Conservation (phyloP, 1,140 invertebrate species). For the Eupeodes corollae region DNA sequence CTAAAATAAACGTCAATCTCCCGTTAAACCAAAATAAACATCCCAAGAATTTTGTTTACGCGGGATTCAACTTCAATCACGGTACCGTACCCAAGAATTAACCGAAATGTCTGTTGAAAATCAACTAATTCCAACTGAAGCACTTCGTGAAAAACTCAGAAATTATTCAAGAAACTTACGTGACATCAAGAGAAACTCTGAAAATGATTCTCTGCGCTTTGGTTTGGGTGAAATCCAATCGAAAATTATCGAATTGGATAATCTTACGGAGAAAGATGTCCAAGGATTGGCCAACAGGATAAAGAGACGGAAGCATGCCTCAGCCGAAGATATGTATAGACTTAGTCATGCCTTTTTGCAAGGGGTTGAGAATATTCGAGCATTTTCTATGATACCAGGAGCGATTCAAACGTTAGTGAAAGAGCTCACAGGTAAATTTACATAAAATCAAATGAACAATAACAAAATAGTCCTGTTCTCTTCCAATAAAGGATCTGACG, state of each 20-base stretch:
- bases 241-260: constrained; percentile 20
- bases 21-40: no score
- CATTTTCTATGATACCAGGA: constrained; percentile 21
- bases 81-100: no score
- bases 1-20: no score
- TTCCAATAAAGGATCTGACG: constrained; percentile 12
- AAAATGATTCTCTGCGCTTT: constrained; percentile 23
- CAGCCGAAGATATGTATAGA: constrained; percentile 22
- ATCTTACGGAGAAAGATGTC: constrained; percentile 23
- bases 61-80: no score
- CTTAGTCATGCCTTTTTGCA: constrained; percentile 27
- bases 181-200: constrained; percentile 11
- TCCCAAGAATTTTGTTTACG: no score
- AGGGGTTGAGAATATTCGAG: constrained; percentile 18
- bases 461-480: no score
- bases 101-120: background rate
- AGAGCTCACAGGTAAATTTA: constrained; percentile 21
- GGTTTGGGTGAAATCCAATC: constrained; percentile 24
- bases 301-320: constrained; percentile 30
- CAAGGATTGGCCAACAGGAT: constrained; percentile 20
- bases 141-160: constrained; percentile 19
- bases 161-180: constrained; percentile 17
- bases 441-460: background rate
- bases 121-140: background rate
- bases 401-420: constrained; percentile 27